phyloP scores from a whole-genome alignment of 2,113 vertebrate species.

The Corythaixoides concolor region DNA sequence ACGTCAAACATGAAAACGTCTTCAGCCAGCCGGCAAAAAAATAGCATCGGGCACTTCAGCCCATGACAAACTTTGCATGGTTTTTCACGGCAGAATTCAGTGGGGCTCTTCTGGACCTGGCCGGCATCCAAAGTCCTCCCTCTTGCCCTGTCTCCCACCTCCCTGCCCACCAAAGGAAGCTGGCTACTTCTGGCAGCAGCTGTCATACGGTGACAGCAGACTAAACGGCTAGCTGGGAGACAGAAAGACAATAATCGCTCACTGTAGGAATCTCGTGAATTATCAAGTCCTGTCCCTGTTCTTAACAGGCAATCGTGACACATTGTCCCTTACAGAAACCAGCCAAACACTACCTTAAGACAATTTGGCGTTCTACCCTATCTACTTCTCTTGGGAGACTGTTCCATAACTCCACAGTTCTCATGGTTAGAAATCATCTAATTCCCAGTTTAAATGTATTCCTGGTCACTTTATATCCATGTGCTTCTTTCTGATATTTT shows the following conservation, averaged over 20 bases:
- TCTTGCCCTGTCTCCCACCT: background rate
- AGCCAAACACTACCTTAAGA: background rate
- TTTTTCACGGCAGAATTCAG: background rate
- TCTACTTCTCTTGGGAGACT: background rate
- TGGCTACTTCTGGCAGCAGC: background rate
- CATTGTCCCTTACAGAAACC: background rate
- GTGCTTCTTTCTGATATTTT: background rate
- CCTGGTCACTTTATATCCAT: background rate
- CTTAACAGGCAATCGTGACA: background rate
- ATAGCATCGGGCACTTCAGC: fast-evolving
- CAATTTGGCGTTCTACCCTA: background rate
- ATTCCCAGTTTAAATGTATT: background rate
- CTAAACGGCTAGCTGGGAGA: background rate
- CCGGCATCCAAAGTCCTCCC: background rate
- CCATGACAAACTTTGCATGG: fast-evolving
- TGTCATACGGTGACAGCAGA: background rate
- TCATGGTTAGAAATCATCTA: background rate
- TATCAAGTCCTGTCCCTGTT: background rate
- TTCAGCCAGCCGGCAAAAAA: background rate
- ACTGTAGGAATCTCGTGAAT: background rate
- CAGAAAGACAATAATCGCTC: background rate
- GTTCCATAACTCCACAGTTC: background rate
- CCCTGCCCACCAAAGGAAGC: background rate
- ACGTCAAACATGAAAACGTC: background rate
- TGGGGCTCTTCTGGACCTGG: background rate